Percentiles rank a stretch among this genome's conserved stretches.
phyloP scores from a whole-genome alignment of 2,113 vertebrate genomes.

The Forbesichthys agassizii region DNA sequence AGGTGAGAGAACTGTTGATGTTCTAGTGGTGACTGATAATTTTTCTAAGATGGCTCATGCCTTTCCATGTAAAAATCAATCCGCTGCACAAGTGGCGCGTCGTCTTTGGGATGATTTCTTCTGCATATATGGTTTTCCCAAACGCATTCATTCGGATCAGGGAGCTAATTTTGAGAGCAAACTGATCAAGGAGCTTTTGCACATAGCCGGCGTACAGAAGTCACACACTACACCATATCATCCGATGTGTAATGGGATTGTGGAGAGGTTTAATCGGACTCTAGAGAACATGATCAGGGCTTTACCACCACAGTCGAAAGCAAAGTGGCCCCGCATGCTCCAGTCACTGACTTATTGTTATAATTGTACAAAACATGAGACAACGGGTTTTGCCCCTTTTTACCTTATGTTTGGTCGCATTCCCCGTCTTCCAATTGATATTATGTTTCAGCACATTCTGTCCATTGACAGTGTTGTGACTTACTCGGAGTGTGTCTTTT shows the following conservation, averaged over 20 bases:
- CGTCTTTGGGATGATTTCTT: conserved; percentile 15
- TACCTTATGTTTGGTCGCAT: conserved; percentile 22
- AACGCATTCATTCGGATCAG: conserved; percentile 13
- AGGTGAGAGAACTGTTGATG: background rate
- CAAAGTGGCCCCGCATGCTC: background rate
- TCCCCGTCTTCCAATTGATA: conserved; percentile 8
- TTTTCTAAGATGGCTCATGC: conserved; percentile 1
- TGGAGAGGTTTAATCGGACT: background rate
- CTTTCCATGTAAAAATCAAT: conserved; percentile 7
- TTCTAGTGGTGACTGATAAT: background rate
- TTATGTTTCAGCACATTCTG: conserved; percentile 27
- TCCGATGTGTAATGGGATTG: conserved; percentile 13
- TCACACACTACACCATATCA: conserved; percentile 11
- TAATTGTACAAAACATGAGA: conserved; percentile 19
- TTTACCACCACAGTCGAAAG: no score
- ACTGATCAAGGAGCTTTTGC: no score
- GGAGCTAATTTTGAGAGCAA: conserved; percentile 26
- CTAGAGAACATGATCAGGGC: conserved; percentile 2
- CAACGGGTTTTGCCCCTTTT: conserved; percentile 5
- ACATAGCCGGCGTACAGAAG: background rate
- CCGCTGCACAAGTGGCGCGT: conserved; percentile 16
- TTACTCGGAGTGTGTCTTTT: background rate
- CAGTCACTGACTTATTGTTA: conserved; percentile 5
- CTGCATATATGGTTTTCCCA: conserved; percentile 18
- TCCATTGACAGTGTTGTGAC: no score